A percentile compares a stretch with the other conserved stretches of the same genome.
phyloP scores from a whole-genome alignment of 1,140 invertebrate species.

The Leptinotarsa lineolata region DNA sequence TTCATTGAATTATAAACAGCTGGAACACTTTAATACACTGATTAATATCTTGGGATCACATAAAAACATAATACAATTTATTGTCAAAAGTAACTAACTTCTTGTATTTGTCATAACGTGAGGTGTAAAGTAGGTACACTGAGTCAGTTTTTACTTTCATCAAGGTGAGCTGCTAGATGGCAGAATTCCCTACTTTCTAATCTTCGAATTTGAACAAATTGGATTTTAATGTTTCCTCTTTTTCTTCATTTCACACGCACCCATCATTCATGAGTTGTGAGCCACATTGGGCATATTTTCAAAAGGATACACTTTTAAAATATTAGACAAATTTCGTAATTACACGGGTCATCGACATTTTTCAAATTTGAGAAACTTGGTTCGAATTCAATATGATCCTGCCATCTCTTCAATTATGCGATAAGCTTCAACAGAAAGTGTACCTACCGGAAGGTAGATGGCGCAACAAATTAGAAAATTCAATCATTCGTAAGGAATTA shows the following conservation, averaged over 20 bases:
- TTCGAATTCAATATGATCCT: neutral
- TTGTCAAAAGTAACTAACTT: neutral
- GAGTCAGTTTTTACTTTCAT: neutral
- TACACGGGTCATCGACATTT: neutral
- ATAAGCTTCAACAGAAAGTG: no score
- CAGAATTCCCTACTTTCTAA: slow-evolving; percentile 8
- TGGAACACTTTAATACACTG: neutral
- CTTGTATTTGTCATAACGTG: neutral
- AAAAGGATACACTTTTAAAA: neutral
- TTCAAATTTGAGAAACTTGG: neutral
- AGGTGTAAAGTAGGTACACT: no score
- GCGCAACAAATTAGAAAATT: no score
- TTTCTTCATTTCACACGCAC: no score
- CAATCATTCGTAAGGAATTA: no score
- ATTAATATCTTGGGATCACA: neutral
- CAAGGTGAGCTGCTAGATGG: slow-evolving; percentile 5
- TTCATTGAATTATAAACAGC: neutral
- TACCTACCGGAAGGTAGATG: no score
- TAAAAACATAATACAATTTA: neutral
- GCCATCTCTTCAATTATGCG: neutral
- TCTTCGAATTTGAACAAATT: neutral
- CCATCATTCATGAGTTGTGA: no score
- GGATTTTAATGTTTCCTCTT: no score
- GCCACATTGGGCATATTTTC: no score
- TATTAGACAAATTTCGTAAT: neutral